A percentile compares a stretch with the other conserved stretches of the same genome.
These are phyloP conservation scores for Turnix velox DNA, from an alignment of 2,113 vertebrate genomes.

Conservation along the genomic window DNA sequence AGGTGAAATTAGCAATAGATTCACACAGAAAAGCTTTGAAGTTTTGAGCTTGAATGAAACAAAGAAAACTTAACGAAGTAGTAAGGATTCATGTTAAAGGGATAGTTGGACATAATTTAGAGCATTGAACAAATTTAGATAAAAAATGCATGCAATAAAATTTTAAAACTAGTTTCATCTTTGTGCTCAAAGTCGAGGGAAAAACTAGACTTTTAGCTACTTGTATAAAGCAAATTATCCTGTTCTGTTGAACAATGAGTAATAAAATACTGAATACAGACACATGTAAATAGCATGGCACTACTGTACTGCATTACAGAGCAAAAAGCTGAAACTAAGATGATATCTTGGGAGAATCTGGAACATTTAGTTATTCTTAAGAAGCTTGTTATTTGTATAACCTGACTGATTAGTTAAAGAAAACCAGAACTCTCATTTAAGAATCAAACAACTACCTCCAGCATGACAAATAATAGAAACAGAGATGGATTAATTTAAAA, in stretches of 20 bases:
- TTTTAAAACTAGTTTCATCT: neutral
- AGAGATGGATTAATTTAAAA: neutral
- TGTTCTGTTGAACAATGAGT: neutral
- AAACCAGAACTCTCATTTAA: neutral
- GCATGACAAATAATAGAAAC: neutral
- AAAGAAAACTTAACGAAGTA: neutral
- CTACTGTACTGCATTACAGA: neutral
- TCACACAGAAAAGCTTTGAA: neutral
- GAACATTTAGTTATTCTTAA: neutral
- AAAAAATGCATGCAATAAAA: neutral
- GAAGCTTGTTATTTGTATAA: neutral
- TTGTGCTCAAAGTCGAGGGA: neutral
- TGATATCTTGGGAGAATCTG: neutral
- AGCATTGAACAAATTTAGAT: neutral
- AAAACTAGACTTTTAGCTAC: neutral
- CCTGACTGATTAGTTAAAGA: neutral
- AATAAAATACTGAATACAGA: neutral
- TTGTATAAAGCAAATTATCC: neutral
- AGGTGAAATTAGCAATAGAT: neutral
- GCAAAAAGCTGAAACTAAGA: neutral
- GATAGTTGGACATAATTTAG: neutral
- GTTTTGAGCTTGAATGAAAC: neutral
- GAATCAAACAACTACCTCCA: neutral
- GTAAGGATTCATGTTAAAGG: neutral
- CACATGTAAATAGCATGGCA: fast-evolving